phyloP scores from a whole-genome alignment of 1,140 invertebrate genomes.

The Drosophila murphyi region DNA sequence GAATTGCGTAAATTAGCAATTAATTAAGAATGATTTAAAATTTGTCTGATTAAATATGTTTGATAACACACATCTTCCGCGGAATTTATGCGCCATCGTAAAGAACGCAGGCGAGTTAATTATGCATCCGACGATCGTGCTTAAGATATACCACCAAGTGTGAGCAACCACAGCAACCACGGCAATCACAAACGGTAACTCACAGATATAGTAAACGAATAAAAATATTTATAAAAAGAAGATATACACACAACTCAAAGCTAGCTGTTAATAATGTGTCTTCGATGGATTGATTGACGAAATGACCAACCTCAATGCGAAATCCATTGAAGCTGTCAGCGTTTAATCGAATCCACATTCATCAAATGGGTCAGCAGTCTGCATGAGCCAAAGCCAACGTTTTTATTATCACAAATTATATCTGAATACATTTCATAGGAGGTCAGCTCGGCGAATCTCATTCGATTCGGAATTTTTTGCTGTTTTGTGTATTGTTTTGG shows the following conservation, averaged over 20 bases:
- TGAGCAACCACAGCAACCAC: not conserved
- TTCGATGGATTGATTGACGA: constrained; percentile 7
- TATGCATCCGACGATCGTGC: constrained; percentile 45
- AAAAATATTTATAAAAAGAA: constrained; percentile 3
- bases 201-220: constrained; percentile 26
- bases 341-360: constrained; percentile 23
- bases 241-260: not conserved
- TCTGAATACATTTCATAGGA: constrained; percentile 48
- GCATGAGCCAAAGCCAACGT: constrained; percentile 25
- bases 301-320: constrained; percentile 66
- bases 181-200: not conserved
- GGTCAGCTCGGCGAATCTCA: constrained; percentile 41
- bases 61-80: constrained; percentile 42
- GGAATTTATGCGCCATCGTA: constrained; percentile 23
- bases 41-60: constrained; percentile 19
- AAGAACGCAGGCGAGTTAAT: constrained; percentile 42
- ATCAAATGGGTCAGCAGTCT: constrained; percentile 68
- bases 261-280: not conserved
- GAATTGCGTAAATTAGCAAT: constrained; percentile 55
- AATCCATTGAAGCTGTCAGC: constrained; percentile 29
- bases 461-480: not conserved
- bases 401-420: constrained; percentile 57
- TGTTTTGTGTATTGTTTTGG: constrained; percentile 7
- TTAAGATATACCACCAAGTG: constrained; percentile 4
- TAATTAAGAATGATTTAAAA: constrained; percentile 61